A percentile compares a stretch with the other conserved stretches of the same genome.
Conservation (phyloP, 2,888 invertebrate species). For the Orchesellides sinensis region DNA sequence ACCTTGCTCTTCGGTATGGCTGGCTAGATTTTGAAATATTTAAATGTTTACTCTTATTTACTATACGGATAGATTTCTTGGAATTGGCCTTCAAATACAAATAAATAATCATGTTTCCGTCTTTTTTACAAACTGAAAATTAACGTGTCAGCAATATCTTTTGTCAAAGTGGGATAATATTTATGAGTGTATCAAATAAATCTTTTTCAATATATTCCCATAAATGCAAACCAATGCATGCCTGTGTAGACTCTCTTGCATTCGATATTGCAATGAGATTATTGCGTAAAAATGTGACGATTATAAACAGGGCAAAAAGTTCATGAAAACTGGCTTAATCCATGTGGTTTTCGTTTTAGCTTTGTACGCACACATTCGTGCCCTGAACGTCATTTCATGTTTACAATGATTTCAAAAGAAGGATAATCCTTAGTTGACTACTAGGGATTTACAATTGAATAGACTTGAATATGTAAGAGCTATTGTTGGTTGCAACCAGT, state of each 20-base stretch:
- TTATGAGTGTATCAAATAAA: no score
- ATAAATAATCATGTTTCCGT: constrained; percentile 21
- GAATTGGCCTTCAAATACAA: constrained; percentile 1
- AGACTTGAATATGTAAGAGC: not conserved
- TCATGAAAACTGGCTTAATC: constrained; percentile 1
- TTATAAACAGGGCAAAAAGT: no score
- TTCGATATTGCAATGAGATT: no score
- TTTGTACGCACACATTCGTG: not conserved
- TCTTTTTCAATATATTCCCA: no score
- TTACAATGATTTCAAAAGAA: not conserved
- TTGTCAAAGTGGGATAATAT: no score
- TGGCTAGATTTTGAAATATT: not conserved
- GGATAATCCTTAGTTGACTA: not conserved
- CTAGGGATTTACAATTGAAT: constrained; percentile 1
- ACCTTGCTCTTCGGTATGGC: no score
- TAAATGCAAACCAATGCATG: no score
- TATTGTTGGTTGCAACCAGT: constrained; percentile 13
- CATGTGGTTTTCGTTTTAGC: no score
- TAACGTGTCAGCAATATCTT: not conserved
- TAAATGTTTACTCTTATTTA: not conserved
- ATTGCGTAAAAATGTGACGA: no score
- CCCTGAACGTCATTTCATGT: no score
- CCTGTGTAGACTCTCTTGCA: no score
- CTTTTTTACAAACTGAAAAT: constrained; percentile 40
- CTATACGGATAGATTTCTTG: not conserved